phyloP scores from a whole-genome alignment of 2,797 vertebrate species.

The Myoxocephalus aenaeus region DNA sequence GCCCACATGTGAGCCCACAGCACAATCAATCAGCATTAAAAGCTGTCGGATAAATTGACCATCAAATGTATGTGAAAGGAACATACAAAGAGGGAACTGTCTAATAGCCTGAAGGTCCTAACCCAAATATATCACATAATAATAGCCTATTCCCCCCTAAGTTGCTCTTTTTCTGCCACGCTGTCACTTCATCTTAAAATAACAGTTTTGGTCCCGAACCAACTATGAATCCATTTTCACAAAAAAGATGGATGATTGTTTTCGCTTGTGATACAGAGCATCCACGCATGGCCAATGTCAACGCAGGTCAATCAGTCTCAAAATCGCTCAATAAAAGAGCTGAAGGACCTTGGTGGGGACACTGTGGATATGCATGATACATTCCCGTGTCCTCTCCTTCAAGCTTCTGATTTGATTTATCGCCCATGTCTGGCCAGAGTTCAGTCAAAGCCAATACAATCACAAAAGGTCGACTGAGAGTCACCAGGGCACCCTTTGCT shows the following conservation, averaged over 20 bases:
- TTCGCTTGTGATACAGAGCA: not conserved
- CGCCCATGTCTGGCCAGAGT: slow-evolving; percentile 46
- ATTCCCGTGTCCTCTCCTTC: slow-evolving; percentile 40
- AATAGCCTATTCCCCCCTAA: not conserved
- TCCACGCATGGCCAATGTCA: not conserved
- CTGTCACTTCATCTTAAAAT: slow-evolving; percentile 8
- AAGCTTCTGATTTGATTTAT: slow-evolving; percentile 70
- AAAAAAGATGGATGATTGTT: not conserved
- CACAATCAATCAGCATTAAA: slow-evolving; percentile 6
- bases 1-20: not conserved
- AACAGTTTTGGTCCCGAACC: not conserved
- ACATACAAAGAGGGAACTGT: not conserved
- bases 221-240: not conserved
- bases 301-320: slow-evolving; percentile 16
- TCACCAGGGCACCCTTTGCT: slow-evolving; percentile 11
- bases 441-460: slow-evolving; percentile 65
- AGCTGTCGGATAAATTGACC: not conserved
- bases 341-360: slow-evolving; percentile 44
- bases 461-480: slow-evolving; percentile 50
- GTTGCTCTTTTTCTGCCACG: not conserved
- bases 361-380: slow-evolving; percentile 18
- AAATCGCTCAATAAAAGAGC: slow-evolving; percentile 26
- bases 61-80: not conserved
- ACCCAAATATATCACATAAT: slow-evolving; percentile 36
- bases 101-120: slow-evolving; percentile 21